Conservation (phyloP, 2,888 invertebrate genomes). For the Pristionchus maxplancki region DNA sequence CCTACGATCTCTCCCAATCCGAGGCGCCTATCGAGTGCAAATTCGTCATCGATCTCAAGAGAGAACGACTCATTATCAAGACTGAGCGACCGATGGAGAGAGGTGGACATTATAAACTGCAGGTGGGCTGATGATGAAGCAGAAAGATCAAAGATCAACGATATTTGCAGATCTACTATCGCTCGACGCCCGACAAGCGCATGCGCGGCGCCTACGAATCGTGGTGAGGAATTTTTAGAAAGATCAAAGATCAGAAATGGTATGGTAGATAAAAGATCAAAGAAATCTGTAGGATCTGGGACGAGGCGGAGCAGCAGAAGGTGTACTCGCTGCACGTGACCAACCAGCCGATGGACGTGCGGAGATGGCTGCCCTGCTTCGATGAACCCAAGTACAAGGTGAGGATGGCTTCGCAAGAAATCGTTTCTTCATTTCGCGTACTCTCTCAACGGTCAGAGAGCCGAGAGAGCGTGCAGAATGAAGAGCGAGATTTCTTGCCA, state of each 20-base stretch:
- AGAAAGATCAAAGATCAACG: background rate
- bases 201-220: conserved; percentile 32
- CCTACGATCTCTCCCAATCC: background rate
- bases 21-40: too few species aligned
- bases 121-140: background rate
- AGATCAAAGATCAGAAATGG: background rate
- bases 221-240: background rate
- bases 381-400: conserved; percentile 9
- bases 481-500: too few species aligned
- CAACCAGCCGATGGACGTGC: background rate
- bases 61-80: background rate
- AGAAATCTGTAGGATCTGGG: background rate
- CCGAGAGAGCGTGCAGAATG: background rate
- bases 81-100: background rate
- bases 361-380: conserved; percentile 28
- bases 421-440: background rate
- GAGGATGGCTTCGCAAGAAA: background rate
- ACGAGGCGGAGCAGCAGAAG: background rate
- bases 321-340: background rate
- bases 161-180: background rate
- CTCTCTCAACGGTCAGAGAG: background rate
- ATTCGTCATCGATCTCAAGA: background rate
- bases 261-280: background rate
- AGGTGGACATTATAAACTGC: background rate
- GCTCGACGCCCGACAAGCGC: background rate